Conservation (phyloP, 2,113 vertebrate genomes). For the Stictonetta naevosa region DNA sequence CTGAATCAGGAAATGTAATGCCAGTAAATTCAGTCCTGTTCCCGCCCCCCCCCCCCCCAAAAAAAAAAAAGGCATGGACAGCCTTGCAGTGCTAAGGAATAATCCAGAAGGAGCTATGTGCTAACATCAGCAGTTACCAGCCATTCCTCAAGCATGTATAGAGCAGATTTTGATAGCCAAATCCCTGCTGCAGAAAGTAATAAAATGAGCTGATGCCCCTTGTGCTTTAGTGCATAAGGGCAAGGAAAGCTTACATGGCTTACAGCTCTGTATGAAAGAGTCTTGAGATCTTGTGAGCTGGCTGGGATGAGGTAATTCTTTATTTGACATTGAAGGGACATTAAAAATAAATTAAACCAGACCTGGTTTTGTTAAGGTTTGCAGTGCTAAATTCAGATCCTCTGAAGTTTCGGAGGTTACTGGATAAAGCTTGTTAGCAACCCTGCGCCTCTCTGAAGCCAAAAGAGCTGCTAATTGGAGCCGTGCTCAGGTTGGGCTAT, state of each 20-base stretch:
- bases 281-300: background rate
- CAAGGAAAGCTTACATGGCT: background rate
- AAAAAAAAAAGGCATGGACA: background rate
- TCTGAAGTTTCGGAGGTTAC: background rate
- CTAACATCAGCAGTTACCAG: background rate
- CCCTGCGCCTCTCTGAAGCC: background rate
- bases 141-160: background rate
- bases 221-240: accelerated
- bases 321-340: background rate
- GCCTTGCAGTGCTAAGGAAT: background rate
- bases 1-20: background rate
- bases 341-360: background rate
- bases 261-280: background rate
- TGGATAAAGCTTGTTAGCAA: background rate
- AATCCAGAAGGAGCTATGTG: background rate
- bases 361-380: background rate
- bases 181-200: background rate
- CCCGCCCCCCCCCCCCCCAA: no score
- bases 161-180: background rate
- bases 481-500: background rate
- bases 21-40: background rate
- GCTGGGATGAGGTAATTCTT: background rate
- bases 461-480: background rate
- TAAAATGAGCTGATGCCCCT: background rate
- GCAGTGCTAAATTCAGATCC: background rate